Evolutionary conservation across 2,888 invertebrate genomes (phyloP).

Genomic region (Tenthredo scrophulariae): DNA sequence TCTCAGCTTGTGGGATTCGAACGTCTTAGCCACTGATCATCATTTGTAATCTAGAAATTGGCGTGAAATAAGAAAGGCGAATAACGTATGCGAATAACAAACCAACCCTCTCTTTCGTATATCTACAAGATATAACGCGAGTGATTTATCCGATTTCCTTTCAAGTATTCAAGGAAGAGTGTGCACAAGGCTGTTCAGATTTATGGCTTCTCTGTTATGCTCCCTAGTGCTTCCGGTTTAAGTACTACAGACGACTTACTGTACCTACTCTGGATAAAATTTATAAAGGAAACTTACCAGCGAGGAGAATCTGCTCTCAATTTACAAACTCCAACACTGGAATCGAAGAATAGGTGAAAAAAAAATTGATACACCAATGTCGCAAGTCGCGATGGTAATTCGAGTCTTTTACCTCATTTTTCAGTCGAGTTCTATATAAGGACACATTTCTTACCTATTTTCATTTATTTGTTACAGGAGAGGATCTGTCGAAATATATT

Average conservation of each 20-base stretch:
- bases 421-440: too few species aligned
- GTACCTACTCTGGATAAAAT: background rate
- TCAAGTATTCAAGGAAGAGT: conserved; percentile 43
- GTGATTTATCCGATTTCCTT: conserved; percentile 40
- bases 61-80: background rate
- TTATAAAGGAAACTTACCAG: conserved; percentile 23
- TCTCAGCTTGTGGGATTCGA: background rate
- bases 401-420: background rate
- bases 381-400: background rate
- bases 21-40: background rate
- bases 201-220: conserved; percentile 45
- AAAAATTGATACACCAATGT: background rate
- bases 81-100: conserved; percentile 19
- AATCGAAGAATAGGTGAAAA: background rate
- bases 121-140: background rate
- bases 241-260: conserved; percentile 38
- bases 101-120: background rate
- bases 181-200: conserved; percentile 33
- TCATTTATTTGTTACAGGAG: conserved; percentile 18
- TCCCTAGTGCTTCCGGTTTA: conserved; percentile 48
- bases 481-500: background rate
- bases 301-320: background rate
- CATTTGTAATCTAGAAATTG: background rate
- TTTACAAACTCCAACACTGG: background rate
- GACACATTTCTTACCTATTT: background rate